These are phyloP conservation scores for Cryptotermes secundus DNA, from an alignment of 1,140 invertebrate species.

Conservation along the genomic window DNA sequence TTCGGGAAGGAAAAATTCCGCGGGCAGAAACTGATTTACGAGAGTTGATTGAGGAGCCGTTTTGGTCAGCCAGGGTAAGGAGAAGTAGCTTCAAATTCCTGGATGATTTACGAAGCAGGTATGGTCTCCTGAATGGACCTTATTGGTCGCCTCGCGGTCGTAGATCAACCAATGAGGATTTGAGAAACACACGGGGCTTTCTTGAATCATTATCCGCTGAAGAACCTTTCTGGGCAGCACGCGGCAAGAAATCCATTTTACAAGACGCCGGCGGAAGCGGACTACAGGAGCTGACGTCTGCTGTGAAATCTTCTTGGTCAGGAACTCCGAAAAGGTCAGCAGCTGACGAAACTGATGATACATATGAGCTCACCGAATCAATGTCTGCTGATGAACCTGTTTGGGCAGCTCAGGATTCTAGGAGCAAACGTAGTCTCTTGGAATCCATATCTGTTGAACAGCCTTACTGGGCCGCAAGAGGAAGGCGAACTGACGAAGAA, in stretches of 20 bases:
- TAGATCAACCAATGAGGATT: not conserved
- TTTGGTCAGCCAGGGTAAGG: slow-evolving; percentile 7
- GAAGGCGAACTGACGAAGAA: not conserved
- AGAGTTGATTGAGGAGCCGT: not conserved
- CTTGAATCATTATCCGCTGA: slow-evolving; percentile 22
- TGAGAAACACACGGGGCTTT: slow-evolving; percentile 1
- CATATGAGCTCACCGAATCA: too few species aligned
- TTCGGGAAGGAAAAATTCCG: too few species aligned
- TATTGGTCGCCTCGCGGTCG: not conserved
- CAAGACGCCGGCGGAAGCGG: too few species aligned
- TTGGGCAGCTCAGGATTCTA: not conserved
- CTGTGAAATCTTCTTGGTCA: too few species aligned
- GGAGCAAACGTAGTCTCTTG: not conserved
- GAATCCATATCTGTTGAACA: not conserved
- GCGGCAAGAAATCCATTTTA: too few species aligned
- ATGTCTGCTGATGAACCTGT: not conserved
- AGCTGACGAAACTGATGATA: not conserved
- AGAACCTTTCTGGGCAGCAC: slow-evolving; percentile 32
- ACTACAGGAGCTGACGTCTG: too few species aligned
- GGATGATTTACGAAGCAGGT: not conserved
- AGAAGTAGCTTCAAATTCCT: not conserved
- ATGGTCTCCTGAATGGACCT: not conserved
- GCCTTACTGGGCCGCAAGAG: not conserved
- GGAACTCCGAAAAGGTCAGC: too few species aligned
- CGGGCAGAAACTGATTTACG: too few species aligned